These are phyloP conservation scores for Cromileptes altivelis DNA, from an alignment of 2,113 vertebrate species.

Conservation along the genomic window DNA sequence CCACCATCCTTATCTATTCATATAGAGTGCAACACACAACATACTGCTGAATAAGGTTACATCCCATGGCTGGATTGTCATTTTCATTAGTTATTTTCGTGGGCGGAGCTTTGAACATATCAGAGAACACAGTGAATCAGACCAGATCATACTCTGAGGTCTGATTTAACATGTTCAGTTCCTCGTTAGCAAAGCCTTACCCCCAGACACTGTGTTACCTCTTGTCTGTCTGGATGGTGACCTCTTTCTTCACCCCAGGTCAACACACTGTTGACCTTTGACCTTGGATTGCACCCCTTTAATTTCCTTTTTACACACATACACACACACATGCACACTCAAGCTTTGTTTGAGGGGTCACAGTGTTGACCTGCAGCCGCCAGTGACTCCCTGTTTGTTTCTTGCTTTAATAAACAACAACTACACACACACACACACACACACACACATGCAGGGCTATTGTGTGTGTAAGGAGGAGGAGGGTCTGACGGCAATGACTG, in stretches of 20 bases:
- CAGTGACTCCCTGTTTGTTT: slow-evolving; percentile 53
- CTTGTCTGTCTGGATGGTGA: not conserved
- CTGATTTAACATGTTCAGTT: slow-evolving; percentile 9
- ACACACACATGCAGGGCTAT: slow-evolving; percentile 13
- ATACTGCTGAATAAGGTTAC: not conserved
- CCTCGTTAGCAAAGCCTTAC: slow-evolving; percentile 27
- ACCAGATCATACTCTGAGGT: not conserved
- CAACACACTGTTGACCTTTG: slow-evolving; percentile 65
- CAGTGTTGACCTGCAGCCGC: slow-evolving; percentile 45
- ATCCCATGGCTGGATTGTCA: not conserved
- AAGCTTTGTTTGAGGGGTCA: slow-evolving; percentile 59
- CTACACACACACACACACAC: slow-evolving; percentile 8
- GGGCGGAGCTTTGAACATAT: not conserved
- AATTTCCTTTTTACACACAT: slow-evolving; percentile 40
- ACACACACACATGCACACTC: not conserved
- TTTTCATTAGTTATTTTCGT: no score
- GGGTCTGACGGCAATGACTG: slow-evolving; percentile 69
- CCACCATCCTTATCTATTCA: not conserved
- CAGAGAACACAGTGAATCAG: not conserved
- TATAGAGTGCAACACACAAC: not conserved
- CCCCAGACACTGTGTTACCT: not conserved
- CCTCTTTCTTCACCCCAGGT: slow-evolving; percentile 31
- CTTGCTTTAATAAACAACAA: slow-evolving; percentile 53
- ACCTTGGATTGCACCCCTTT: slow-evolving; percentile 43
- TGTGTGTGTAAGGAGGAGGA: slow-evolving; percentile 45